phyloP scores from a whole-genome alignment of 2,888 invertebrate species.

The Spatulosminthurus flaviceps region DNA sequence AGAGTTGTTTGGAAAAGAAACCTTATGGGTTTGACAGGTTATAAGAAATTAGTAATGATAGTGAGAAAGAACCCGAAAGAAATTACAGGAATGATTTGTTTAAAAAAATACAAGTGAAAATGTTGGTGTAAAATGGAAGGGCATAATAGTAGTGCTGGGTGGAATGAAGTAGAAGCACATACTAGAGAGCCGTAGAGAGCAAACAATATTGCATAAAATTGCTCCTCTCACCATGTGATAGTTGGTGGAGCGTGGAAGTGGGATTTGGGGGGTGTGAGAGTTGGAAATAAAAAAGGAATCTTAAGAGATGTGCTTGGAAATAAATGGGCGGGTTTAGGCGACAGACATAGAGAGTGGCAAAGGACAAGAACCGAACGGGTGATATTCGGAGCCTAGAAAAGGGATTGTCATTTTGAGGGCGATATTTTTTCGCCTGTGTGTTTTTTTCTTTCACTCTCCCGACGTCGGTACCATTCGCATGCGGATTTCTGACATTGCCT shows the following conservation, averaged over 20 bases:
- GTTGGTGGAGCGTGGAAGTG: not conserved
- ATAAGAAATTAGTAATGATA: too few species aligned
- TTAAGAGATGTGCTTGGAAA: slow-evolving; percentile 42
- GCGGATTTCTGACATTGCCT: slow-evolving; percentile 59
- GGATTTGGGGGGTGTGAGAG: not conserved
- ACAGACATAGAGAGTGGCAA: slow-evolving; percentile 44
- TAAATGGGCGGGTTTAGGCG: slow-evolving; percentile 46
- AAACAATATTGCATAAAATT: not conserved
- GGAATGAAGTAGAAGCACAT: too few species aligned
- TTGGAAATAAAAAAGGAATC: slow-evolving; percentile 35
- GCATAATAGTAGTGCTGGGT: too few species aligned
- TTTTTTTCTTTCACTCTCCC: slow-evolving; percentile 40
- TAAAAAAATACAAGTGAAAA: too few species aligned
- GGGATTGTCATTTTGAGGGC: slow-evolving; percentile 52
- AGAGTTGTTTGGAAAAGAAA: too few species aligned
- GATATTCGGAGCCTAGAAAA: slow-evolving; percentile 46
- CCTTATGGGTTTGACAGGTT: too few species aligned
- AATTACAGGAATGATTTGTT: too few species aligned
- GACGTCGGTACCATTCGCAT: slow-evolving; percentile 53
- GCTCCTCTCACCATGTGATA: not conserved
- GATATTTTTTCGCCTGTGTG: slow-evolving; percentile 47
- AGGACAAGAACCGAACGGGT: slow-evolving; percentile 47
- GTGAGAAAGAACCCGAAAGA: too few species aligned
- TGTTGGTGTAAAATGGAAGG: too few species aligned
- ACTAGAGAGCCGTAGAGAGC: not conserved